Evolutionary conservation across 2,888 invertebrate species (phyloP), one percentile per base, ranked within the genome.

Genomic region (Notodonta dromedarius): DNA sequence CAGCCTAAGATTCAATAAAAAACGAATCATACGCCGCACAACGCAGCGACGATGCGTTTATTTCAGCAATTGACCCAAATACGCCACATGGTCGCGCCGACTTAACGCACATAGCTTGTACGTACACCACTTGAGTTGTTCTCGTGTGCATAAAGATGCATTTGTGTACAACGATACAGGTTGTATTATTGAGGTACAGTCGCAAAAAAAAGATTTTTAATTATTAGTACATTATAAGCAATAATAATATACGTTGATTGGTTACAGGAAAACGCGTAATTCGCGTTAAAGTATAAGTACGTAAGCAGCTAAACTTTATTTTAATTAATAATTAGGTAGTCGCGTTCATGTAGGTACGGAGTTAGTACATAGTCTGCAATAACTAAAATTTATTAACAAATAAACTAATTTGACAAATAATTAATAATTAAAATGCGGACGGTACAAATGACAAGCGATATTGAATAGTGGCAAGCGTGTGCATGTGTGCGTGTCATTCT

Each of bases 1-100:
- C 50, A 65, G 54, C 54, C 54, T 54, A n/a, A 54, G 54, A 35
- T 75, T 74, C 70, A 80, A 81, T 82, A 81, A 80, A 79, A 78
- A 74, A 70, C 67, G 74, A 75, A 71, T 73, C 72, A 70, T 70
- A 68, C 76, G 70, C 75, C 76, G 67, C 76, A 71, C 73, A 71
- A 70, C 79, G 69, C 76, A 67, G 74, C 73, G 77, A 70, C 79
- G 85, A 81, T 81, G 79, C 81, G 85, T 85, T 90, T 89, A 88
- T 90, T 90, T 89, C 84, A 86, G 84, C 89, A 87, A 88, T 88
- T 92, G 92, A 91, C 91, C 91, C 75, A 90, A 91, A 91, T 91
- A 82, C 82, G 79, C 80, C 88, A 87, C 87, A 87, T 86, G 90
- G 87, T 78, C 82, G 79, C 76, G 80, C 86, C 81, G 84, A 74